A percentile compares a stretch with the other conserved stretches of the same genome.
Evolutionary conservation across 2,797 vertebrate species (phyloP).

Genomic region (Danio aesculapii): DNA sequence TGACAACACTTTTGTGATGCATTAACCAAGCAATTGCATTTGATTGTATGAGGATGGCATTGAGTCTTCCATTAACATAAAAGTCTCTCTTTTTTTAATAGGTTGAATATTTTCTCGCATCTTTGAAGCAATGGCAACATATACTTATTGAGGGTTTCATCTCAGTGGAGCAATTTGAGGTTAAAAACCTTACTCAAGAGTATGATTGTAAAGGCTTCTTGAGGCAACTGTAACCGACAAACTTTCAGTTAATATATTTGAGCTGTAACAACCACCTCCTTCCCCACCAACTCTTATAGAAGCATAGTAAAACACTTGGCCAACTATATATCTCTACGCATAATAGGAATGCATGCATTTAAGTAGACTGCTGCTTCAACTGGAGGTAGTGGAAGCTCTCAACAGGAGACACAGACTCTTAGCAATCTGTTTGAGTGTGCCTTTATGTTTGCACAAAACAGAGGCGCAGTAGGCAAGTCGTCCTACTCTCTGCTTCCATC

Average conservation of each 20-base stretch:
- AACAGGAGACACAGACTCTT: slow-evolving; percentile 23
- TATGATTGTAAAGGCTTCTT: neutral
- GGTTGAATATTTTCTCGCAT: neutral
- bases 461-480: neutral
- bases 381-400: slow-evolving; percentile 16
- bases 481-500: neutral
- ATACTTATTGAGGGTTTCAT: slow-evolving; percentile 9
- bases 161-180: slow-evolving; percentile 7
- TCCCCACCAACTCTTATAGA: slow-evolving; percentile 5
- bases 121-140: neutral
- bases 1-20: neutral
- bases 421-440: slow-evolving; percentile 28
- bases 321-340: slow-evolving; percentile 7
- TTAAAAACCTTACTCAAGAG: slow-evolving; percentile 10
- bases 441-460: slow-evolving; percentile 18
- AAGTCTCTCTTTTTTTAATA: neutral
- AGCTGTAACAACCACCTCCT: slow-evolving; percentile 6
- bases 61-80: neutral
- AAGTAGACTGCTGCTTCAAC: slow-evolving; percentile 23
- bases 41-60: neutral
- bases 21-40: neutral
- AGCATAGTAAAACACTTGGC: neutral
- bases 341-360: slow-evolving; percentile 4
- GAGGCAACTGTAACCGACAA: neutral
- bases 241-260: slow-evolving; percentile 27